Conservation (phyloP, 2,888 invertebrate species). For the Parthenolecanium corni region DNA sequence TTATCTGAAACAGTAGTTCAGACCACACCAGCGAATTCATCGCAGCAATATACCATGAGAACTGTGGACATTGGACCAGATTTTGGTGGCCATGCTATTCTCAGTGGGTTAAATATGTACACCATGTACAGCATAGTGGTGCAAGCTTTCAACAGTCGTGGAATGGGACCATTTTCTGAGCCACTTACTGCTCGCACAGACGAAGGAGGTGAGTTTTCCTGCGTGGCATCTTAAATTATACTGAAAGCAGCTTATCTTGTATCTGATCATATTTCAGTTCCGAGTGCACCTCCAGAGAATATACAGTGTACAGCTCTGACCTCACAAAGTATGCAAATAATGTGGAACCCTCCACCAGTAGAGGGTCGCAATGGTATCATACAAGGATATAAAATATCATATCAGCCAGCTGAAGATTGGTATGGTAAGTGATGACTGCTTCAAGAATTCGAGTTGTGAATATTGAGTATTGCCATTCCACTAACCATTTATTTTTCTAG, state of each 20-base stretch:
- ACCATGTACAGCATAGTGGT: conserved; percentile 71
- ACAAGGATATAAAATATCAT: conserved; percentile 73
- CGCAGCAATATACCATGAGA: conserved; percentile 55
- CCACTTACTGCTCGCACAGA: conserved; percentile 66
- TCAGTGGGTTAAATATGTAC: conserved; percentile 63
- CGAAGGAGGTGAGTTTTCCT: conserved; percentile 57
- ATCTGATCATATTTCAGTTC: conserved; percentile 59
- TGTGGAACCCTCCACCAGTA: conserved; percentile 71
- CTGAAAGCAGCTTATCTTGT: too few relatives aligned
- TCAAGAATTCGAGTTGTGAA: background rate
- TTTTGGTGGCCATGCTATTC: conserved; percentile 53
- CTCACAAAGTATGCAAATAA: conserved; percentile 71
- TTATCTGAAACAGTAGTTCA: conserved; percentile 38
- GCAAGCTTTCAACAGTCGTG: conserved; percentile 76
- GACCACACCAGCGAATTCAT: conserved; percentile 32
- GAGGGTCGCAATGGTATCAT: conserved; percentile 74
- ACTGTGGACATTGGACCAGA: conserved; percentile 64
- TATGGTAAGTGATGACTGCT: conserved; percentile 49
- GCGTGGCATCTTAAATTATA: too few relatives aligned
- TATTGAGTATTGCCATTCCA: background rate
- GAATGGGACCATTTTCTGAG: conserved; percentile 71
- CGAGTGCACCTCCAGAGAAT: conserved; percentile 71
- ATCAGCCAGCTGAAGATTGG: conserved; percentile 66
- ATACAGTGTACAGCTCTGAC: conserved; percentile 69
- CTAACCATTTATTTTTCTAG: conserved; percentile 39